A percentile compares a stretch with the other conserved stretches of the same genome.
phyloP scores from a whole-genome alignment of 2,113 vertebrate genomes.

The Coptodon bakossiorum region DNA sequence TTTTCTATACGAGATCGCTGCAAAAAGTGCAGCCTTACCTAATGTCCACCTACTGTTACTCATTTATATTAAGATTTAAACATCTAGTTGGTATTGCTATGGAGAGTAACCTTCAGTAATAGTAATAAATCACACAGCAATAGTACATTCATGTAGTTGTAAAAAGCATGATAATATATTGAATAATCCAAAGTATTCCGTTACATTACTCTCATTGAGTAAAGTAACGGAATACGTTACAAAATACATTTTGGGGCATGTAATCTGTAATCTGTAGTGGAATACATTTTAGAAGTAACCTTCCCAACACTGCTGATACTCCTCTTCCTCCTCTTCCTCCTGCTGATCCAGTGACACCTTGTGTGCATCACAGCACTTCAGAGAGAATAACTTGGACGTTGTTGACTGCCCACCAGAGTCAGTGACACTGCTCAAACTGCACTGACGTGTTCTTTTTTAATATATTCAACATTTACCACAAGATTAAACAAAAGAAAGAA shows the following conservation, averaged over 20 bases:
- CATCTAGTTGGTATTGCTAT: too few species aligned
- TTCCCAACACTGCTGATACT: background rate
- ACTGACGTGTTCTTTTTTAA: background rate
- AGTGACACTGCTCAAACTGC: background rate
- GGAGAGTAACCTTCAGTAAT: accelerated
- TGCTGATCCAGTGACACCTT: background rate
- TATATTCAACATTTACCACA: background rate
- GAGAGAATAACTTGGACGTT: background rate
- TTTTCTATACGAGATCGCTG: accelerated
- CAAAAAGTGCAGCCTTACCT: too few species aligned
- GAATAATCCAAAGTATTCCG: background rate
- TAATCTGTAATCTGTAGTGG: background rate
- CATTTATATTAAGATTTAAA: accelerated
- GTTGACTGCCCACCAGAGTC: background rate
- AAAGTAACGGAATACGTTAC: accelerated
- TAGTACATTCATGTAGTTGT: background rate
- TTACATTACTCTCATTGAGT: too few species aligned
- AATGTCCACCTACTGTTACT: too few species aligned
- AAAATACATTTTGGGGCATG: background rate
- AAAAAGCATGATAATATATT: accelerated
- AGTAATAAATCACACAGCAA: too few species aligned
- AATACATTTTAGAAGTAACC: accelerated
- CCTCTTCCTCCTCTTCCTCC: background rate
- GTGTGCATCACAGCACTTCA: background rate
- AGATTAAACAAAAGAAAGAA: background rate